Conservation (phyloP, 2,888 invertebrate genomes). For the Alviniconcha strummeri region DNA sequence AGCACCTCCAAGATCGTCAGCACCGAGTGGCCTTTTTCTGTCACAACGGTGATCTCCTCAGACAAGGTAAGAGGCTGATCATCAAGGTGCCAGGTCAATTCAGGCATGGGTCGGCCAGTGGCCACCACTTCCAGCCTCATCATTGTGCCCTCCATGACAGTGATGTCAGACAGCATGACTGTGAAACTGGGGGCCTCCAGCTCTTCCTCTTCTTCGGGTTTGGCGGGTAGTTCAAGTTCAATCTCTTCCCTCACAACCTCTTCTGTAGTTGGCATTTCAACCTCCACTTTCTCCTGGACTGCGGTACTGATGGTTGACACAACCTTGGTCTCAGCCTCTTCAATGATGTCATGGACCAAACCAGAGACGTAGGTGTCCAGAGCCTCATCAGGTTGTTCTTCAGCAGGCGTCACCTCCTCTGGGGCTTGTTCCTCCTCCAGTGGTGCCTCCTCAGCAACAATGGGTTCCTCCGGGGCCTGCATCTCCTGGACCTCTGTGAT, state of each 20-base stretch:
- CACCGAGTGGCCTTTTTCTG: constrained; percentile 70
- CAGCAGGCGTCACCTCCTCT: constrained; percentile 35
- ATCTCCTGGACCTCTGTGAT: constrained; percentile 45
- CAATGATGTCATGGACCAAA: constrained; percentile 35
- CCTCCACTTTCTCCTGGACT: constrained; percentile 31
- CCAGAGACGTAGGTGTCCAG: constrained; percentile 39
- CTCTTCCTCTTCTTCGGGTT: constrained; percentile 44
- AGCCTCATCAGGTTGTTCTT: constrained; percentile 34
- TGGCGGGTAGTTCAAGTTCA: constrained; percentile 37
- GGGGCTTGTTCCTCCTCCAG: constrained; percentile 35
- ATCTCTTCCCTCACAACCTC: constrained; percentile 19
- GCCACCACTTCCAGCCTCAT: constrained; percentile 66
- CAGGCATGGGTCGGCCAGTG: constrained; percentile 65
- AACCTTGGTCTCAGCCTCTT: constrained; percentile 35
- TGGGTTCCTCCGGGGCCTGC: constrained; percentile 37
- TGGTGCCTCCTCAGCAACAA: constrained; percentile 38
- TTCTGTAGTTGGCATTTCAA: constrained; percentile 31
- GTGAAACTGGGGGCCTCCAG: constrained; percentile 59
- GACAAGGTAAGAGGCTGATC: constrained; percentile 77
- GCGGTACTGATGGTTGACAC: constrained; percentile 31
- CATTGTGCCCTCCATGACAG: constrained; percentile 62
- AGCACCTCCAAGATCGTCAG: constrained; percentile 65
- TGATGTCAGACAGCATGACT: constrained; percentile 58
- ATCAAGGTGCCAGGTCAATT: constrained; percentile 75
- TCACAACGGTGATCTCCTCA: constrained; percentile 62